Evolutionary conservation across 2,113 vertebrate genomes (phyloP), one percentile per base, ranked within the genome.

Genomic region (Cathartes aura): DNA sequence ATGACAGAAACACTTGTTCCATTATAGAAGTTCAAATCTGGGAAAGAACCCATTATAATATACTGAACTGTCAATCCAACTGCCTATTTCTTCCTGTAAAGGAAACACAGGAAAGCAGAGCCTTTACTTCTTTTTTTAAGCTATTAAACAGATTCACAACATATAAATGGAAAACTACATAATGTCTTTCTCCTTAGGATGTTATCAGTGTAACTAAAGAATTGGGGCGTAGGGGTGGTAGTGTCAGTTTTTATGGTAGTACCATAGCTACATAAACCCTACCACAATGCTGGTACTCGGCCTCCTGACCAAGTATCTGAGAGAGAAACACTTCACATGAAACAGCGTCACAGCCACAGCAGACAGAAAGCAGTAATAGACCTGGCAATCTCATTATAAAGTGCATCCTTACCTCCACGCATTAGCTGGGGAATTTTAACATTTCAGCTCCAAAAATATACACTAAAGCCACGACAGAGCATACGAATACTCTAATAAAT

Each of bases 1-100:
- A 62, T 76, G 83, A 89, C 71, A 85, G 91, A 88, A 96, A 96
- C 81, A 86, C 70, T 94, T 94, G 83, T 70, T 85, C 74, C 76
- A 10, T 58, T 66, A 89, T 19, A 87, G 48, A 68, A 87, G 58
- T 94, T 95, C 58, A 58, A 27, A 95, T 68, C 45, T 66, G 50
- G 10, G 60, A 40, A 92, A 64, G 70, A 88, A 75, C 26, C 53
- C 4, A 17, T 53, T 78, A 38, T 15, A 92, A 45, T 58, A 68
- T 4, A 70, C 58, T 56, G 12, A 89, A 64, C 58, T 94, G 87
- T 80, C 87, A 90, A 34, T 91, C 71, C 45, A 76, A 34, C 45
- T 55, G 55, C 27, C 21, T 36, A 2, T 75, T 92, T 82, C 58
- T 73, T 79, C 16, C 70, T 66, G 16, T 22, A 73, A 82, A 60